Percentiles rank a stretch among this genome's conserved stretches.
These are phyloP conservation scores for Acanthosepion lycidas DNA, from an alignment of 2,888 invertebrate species.

Conservation along the genomic window DNA sequence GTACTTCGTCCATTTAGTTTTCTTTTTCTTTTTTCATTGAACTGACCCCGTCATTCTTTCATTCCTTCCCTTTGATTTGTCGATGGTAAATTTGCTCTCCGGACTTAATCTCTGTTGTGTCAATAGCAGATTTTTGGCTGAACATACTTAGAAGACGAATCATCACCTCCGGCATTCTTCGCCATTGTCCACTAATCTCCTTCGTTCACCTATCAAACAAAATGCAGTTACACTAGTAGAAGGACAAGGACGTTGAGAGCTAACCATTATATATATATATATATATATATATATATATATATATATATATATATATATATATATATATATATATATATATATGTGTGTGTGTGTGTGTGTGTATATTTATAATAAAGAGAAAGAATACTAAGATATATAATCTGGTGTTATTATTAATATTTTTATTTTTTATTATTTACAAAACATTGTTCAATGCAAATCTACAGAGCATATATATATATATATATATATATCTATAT, in stretches of 20 bases:
- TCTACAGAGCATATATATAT: no score
- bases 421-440: no score
- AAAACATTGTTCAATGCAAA: no score
- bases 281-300: neutral
- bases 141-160: neutral
- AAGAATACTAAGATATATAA: no score
- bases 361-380: neutral
- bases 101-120: slow-evolving; percentile 8
- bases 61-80: neutral
- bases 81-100: neutral
- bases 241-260: neutral
- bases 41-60: neutral
- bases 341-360: no score
- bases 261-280: neutral
- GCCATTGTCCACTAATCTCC: neutral
- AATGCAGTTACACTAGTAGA: neutral
- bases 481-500: no score
- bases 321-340: neutral
- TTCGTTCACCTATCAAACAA: neutral
- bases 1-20: neutral
- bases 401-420: no score
- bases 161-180: neutral
- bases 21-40: neutral
- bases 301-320: no score
- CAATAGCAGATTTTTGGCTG: slow-evolving; percentile 33